Evolutionary conservation across 2,113 vertebrate genomes (phyloP).

Genomic region (Prietella phreatophila): DNA sequence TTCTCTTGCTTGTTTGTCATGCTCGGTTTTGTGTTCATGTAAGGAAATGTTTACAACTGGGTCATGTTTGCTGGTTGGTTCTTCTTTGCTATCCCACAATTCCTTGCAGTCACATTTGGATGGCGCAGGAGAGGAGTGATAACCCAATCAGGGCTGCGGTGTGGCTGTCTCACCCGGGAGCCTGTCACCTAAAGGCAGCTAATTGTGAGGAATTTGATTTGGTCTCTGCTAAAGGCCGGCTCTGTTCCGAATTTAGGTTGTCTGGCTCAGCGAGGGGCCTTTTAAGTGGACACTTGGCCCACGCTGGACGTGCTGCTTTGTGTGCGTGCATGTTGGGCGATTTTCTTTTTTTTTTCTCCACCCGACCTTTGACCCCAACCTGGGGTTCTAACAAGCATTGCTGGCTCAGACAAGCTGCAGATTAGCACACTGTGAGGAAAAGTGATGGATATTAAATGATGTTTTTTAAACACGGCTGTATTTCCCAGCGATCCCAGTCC

Average conservation of each 20-base stretch:
- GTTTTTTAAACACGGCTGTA: slow-evolving; percentile 22
- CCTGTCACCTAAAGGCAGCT: slow-evolving; percentile 92
- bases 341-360: slow-evolving; percentile 16
- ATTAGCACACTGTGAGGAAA: neutral
- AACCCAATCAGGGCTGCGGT: slow-evolving; percentile 91
- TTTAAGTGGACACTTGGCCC: slow-evolving; percentile 59
- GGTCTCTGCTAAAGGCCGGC: slow-evolving; percentile 72
- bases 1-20: neutral
- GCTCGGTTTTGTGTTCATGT: neutral
- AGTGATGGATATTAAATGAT: slow-evolving; percentile 30
- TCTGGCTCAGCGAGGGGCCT: slow-evolving; percentile 47
- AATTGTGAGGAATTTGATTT: slow-evolving; percentile 99
- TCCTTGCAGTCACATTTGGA: slow-evolving; percentile 86
- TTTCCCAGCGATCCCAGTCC: slow-evolving; percentile 6
- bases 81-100: slow-evolving; percentile 56
- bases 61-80: slow-evolving; percentile 66
- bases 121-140: slow-evolving; percentile 89
- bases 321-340: neutral
- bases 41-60: neutral
- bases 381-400: slow-evolving; percentile 48
- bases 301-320: slow-evolving; percentile 55
- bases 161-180: slow-evolving; percentile 78
- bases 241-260: slow-evolving; percentile 26
- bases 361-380: slow-evolving; percentile 38
- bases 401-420: slow-evolving; percentile 29